phyloP scores from a whole-genome alignment of 1,140 invertebrate genomes.

The Drosophila lacertosa region DNA sequence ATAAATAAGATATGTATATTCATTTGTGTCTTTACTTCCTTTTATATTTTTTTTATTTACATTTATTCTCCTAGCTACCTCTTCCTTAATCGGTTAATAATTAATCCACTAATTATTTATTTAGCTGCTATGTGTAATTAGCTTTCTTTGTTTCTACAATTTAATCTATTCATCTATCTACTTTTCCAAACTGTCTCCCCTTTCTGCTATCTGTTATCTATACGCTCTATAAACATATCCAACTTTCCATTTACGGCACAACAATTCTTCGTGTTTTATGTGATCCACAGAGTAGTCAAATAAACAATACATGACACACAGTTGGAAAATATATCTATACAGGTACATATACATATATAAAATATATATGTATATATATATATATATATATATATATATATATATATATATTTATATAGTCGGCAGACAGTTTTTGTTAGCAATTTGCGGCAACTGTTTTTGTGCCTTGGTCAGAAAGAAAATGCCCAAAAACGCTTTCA shows the following conservation, averaged over 20 bases:
- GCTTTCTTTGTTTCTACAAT: no score
- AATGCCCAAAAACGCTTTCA: slow-evolving; percentile 42
- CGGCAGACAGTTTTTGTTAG: slow-evolving; percentile 37
- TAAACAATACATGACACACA: slow-evolving; percentile 20
- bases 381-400: background rate
- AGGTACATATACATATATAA: background rate
- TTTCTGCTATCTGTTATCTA: no score
- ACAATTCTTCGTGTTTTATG: slow-evolving; percentile 26
- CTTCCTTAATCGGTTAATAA: no score
- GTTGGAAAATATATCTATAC: slow-evolving; percentile 2
- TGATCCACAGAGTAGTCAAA: slow-evolving; percentile 35
- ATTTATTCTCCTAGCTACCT: no score
- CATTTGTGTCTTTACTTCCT: no score
- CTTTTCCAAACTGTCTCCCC: background rate
- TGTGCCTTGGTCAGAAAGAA: slow-evolving; percentile 30
- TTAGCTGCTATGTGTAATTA: no score
- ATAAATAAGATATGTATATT: no score
- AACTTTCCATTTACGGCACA: slow-evolving; percentile 14
- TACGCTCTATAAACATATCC: no score
- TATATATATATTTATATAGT: slow-evolving; percentile 9
- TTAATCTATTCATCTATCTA: background rate
- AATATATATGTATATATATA: slow-evolving; percentile 9
- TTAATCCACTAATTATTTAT: no score
- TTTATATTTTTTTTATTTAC: no score
- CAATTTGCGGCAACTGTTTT: slow-evolving; percentile 34